Percentiles rank a stretch among this genome's conserved stretches.
Conservation (phyloP, 2,797 vertebrate species). For the Pseudocheirus occidentalis region DNA sequence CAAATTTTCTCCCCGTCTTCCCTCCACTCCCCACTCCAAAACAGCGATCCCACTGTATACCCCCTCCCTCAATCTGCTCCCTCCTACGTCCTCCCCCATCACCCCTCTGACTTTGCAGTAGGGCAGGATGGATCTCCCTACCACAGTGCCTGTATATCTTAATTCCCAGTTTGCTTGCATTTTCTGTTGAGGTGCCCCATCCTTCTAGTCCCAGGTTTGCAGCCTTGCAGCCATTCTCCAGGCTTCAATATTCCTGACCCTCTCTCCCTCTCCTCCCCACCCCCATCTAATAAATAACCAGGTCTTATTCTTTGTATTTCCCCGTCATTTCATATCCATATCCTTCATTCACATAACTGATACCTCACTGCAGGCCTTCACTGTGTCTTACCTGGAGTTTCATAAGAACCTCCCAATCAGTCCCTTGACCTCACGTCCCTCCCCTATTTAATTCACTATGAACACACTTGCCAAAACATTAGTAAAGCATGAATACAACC, state of each 20-base stretch:
- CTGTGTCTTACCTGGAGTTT: not conserved
- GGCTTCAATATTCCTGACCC: not conserved
- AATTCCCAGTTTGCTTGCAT: too few relatives aligned
- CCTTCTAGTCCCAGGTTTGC: not conserved
- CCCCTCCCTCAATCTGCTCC: too few relatives aligned
- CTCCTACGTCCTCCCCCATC: too few relatives aligned
- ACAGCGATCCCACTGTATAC: too few relatives aligned
- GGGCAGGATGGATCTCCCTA: too few relatives aligned
- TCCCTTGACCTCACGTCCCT: not conserved
- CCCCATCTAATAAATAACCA: not conserved
- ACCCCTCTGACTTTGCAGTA: too few relatives aligned
- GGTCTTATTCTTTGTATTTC: not conserved
- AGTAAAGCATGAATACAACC: not conserved
- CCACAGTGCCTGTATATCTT: too few relatives aligned
- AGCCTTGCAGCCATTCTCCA: not conserved
- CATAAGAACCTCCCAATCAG: not conserved
- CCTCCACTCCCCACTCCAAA: too few relatives aligned
- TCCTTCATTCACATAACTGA: not conserved
- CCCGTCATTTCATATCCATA: not conserved
- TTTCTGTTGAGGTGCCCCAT: not conserved
- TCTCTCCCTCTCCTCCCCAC: too few relatives aligned
- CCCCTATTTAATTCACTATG: not conserved
- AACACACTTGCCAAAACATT: not conserved
- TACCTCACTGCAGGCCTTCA: not conserved
- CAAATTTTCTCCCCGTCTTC: too few relatives aligned